Percentiles rank a stretch among this genome's conserved stretches.
These are phyloP conservation scores for Hylyphantes graminicola DNA, from an alignment of 1,140 invertebrate genomes.

Conservation along the genomic window DNA sequence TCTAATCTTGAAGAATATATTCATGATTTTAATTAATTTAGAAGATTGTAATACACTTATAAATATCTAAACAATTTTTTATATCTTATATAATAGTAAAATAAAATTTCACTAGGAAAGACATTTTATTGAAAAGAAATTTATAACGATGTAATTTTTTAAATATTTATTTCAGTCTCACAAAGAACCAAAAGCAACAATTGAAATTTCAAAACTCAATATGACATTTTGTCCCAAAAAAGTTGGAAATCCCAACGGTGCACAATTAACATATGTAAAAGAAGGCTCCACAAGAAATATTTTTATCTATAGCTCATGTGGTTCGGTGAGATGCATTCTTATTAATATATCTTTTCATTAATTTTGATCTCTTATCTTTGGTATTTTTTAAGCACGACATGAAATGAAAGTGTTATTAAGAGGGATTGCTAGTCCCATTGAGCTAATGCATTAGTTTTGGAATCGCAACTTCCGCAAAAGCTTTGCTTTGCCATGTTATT, in stretches of 20 bases:
- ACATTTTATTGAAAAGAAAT: neutral
- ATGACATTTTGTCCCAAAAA: conserved; percentile 87
- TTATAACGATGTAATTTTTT: neutral
- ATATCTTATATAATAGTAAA: no score
- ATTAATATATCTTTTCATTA: neutral
- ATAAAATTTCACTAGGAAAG: no score
- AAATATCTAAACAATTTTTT: no score
- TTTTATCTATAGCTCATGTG: conserved; percentile 86
- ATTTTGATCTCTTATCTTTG: neutral
- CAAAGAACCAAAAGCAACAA: conserved; percentile 83
- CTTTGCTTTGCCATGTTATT: no score
- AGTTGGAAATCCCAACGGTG: conserved; percentile 79
- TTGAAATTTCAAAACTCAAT: conserved; percentile 85
- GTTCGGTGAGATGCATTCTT: conserved; percentile 72
- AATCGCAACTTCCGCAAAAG: no score
- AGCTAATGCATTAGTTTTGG: no score
- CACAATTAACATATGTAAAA: conserved; percentile 86
- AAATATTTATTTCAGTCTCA: conserved; percentile 65
- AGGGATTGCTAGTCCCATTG: no score
- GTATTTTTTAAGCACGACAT: neutral
- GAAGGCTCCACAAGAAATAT: conserved; percentile 85
- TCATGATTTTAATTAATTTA: no score
- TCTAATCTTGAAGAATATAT: no score
- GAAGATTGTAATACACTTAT: no score
- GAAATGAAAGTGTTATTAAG: neutral